Evolutionary conservation across 2,113 vertebrate genomes (phyloP), one percentile per base, ranked within the genome.

Genomic region (Tautogolabrus adspersus): DNA sequence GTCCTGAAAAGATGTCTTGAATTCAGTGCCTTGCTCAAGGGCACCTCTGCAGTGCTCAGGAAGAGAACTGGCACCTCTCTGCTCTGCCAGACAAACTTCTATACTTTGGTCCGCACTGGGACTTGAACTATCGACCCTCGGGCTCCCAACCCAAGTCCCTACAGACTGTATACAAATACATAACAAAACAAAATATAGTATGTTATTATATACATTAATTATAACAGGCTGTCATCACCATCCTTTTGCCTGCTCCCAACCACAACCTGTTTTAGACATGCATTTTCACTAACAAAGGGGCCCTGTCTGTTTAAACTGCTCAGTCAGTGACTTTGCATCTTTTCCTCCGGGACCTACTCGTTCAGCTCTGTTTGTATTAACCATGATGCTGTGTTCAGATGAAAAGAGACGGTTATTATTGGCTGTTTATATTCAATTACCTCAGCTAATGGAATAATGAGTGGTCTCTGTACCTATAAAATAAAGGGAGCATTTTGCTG

Each of bases 351-450:
- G 42, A 54, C 11, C 40, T 30, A 8, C 5, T 59, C 10, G 51
- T 62, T 55, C 21, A 59, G 9, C 60, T 79, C n/a, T 44, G 6
- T 79, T 73, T 78, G 46, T 66, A 66, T 38, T 77, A 38, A 51
- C 72, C 56, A 10, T 69, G 66, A 72, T 34, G 62, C 30, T 23
- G 70, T 59, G 16, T 65, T 59, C 26, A 44, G 77, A 87, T 79
- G 74, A 85, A 77, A 40, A 66, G 52, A 19, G 15, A 49, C 16
- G 66, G 22, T 38, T 69, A 21, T 66, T 66, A 72, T 66, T 62
- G 49, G 47, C 63, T 60, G 26, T 67, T 34, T 69, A 74, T 61
- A 87, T 90, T 58, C 44, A 72, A 51, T 85, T 88, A 78, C 55
- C 18, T 78, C 66, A 19, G 26, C 54, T 75, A 83, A 91, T 84